Evolutionary conservation across 2,113 vertebrate species (phyloP).

Genomic region (Microcebus murinus): DNA sequence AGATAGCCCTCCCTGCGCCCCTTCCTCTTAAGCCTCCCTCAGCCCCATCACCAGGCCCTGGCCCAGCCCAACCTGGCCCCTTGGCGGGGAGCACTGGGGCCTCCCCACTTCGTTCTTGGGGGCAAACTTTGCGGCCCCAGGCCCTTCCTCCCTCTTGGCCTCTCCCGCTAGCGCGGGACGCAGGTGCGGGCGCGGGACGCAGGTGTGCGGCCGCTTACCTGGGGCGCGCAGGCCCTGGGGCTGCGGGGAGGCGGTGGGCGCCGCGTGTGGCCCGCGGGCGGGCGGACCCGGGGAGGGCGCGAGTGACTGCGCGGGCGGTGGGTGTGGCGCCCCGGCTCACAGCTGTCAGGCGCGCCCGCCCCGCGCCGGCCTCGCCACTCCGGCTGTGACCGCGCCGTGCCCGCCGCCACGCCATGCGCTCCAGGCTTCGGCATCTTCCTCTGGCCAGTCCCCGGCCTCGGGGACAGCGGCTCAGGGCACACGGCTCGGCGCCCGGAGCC

Average conservation of each 20-base stretch:
- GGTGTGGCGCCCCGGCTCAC: slow-evolving; percentile 92
- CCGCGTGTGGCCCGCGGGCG: slow-evolving; percentile 78
- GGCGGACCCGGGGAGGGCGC: slow-evolving; percentile 80
- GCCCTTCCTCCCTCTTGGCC: background rate
- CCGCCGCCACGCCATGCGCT: slow-evolving; percentile 82
- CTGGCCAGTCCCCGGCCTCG: slow-evolving; percentile 71
- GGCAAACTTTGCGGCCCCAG: slow-evolving; percentile 64
- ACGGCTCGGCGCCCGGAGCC: background rate
- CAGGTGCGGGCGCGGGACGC: slow-evolving; percentile 67
- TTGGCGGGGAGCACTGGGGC: background rate
- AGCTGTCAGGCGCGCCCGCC: slow-evolving; percentile 91
- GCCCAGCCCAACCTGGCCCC: background rate
- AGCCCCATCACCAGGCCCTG: background rate
- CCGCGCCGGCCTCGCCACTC: slow-evolving; percentile 81
- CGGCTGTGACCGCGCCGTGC: slow-evolving; percentile 76
- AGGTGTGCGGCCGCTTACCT: slow-evolving; percentile 80
- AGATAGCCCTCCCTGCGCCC: background rate
- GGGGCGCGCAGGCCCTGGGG: slow-evolving; percentile 73
- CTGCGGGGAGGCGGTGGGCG: slow-evolving; percentile 57
- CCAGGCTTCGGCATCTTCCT: slow-evolving; percentile 88
- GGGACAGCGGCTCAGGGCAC: slow-evolving; percentile 63
- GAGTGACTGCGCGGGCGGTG: slow-evolving; percentile 83
- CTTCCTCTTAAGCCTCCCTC: background rate
- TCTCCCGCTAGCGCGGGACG: background rate
- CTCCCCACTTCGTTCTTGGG: background rate